Evolutionary conservation across 1,140 invertebrate species (phyloP), one percentile per base, ranked within the genome.

Genomic region (Thalassaphorura encarpata): DNA sequence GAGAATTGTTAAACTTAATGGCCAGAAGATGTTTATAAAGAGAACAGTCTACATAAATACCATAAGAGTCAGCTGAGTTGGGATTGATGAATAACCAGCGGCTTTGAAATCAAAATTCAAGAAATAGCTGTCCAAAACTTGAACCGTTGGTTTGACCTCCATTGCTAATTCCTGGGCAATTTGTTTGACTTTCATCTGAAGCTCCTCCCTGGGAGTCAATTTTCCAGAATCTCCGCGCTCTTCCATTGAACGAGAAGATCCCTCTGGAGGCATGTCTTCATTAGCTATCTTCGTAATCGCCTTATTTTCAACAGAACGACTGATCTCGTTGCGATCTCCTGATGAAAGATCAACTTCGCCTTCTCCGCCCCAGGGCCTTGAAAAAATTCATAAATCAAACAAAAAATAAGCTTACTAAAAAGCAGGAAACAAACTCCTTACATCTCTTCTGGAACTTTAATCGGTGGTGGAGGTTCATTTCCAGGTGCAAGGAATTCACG

Each of bases 401-500:
- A 45, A 33, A 31, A 21, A 31, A 18, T 18, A 28, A 21, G n/a
- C 28, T 36, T 11, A 23, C 5, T 11, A 31, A 11, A 45, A 31
- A 27, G 2, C 3, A 26, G 19, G 15, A 29, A 19, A 15, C n/a
- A 18, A 18, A 13, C 33, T 13, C 48, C 19, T 40, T 31, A 48
- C 29, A 21, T 18, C 2, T 18, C 0, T n/a, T 11, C 40, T 11
- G 56, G 53, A 27, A 64, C 56, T 21, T 40, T 40, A 5, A 54
- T 61, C 1, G 56, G 56, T 19, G 59, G 59, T 3, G 63, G 63
- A 18, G 63, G 63, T 1, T 28, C 15, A 18, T 36, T 24, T n/a
- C 63, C 63, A n/a, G 63, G 63, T 31, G 57, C 52, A 8, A 65
- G 27, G 33, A 65, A 65, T 24, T 65, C 60, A 2, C 50, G 57